Conservation (phyloP, 2,797 vertebrate species). For the Diglossa cyanea region DNA sequence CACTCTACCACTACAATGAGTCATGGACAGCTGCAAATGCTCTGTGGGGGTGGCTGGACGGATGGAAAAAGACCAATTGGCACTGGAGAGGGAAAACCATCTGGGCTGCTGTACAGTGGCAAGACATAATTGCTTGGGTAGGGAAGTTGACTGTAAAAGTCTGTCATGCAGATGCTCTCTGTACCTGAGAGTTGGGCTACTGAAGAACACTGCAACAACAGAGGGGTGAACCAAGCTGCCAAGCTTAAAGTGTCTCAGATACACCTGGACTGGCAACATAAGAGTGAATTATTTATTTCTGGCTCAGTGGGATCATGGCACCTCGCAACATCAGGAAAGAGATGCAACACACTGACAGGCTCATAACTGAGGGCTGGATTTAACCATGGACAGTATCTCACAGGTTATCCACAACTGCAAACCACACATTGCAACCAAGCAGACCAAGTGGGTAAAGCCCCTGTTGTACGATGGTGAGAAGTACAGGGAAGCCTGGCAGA, state of each 20-base stretch:
- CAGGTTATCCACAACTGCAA: background rate
- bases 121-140: background rate
- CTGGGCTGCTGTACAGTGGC: background rate
- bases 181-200: accelerated
- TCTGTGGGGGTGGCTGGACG: background rate
- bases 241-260: background rate
- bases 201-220: background rate
- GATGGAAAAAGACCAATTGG: background rate
- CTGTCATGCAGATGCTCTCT: background rate
- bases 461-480: accelerated
- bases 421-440: accelerated
- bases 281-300: background rate
- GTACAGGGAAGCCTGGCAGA: background rate
- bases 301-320: background rate
- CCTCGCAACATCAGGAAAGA: background rate
- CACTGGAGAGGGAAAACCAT: background rate
- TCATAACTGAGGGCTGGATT: background rate
- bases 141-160: background rate
- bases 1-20: background rate
- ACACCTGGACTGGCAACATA: background rate
- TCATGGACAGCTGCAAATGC: background rate
- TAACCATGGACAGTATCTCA: background rate
- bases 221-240: background rate
- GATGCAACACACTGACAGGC: background rate
- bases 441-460: background rate